Base-by-base conservation (phyloP, 2,797 vertebrate genomes). In the Sebastes trivittatus region DNA sequence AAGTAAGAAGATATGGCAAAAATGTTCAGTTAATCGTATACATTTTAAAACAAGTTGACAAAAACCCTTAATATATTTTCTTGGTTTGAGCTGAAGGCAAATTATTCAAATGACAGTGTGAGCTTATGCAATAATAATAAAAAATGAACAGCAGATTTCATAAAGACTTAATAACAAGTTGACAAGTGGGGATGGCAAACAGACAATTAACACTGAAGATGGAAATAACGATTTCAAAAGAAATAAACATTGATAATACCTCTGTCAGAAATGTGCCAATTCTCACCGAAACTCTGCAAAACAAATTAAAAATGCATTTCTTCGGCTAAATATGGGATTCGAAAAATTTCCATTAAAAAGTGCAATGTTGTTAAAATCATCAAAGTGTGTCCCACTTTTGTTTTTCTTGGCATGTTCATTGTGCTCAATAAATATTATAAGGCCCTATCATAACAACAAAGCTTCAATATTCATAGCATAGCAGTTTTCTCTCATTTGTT, bases 401-500 rank as follows among this genome's bases (percentile, higher is more conserved):
- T 92, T 91, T 93, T 86, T 92, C 85, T 90, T 89, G 94, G 90
- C 90, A 84, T 86, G 76, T 80, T 92, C 85, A 75, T 88, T 93
- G 92, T 94, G 92, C 92, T 90, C 72, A 78, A 72, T 92, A 87
- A 88, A 92, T 88, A 7, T 83, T 88, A 7, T 83, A 90, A 83
- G 89, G 82, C 87, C 86, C 82, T 89, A 85, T 85, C 71, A 79
- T 82, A 80, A 88, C 77, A 85, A 77, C 73, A 87, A 87, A 78
- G 88, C 85, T 86, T 85, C 67, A 78, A 54, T 79, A 81, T 82
- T 83, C 60, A 87, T 87, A 85, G 80, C 67, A 62, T 38, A 79
- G 77, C 88, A 70, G 71, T 79, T 90, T 56, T 88, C 72, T 85
- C 81, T 88, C 49, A 3, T 83, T 88, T 87, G 79, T 85, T 86